Evolutionary conservation across 2,797 vertebrate genomes (phyloP).

Genomic region (Limnodromus scolopaceus): DNA sequence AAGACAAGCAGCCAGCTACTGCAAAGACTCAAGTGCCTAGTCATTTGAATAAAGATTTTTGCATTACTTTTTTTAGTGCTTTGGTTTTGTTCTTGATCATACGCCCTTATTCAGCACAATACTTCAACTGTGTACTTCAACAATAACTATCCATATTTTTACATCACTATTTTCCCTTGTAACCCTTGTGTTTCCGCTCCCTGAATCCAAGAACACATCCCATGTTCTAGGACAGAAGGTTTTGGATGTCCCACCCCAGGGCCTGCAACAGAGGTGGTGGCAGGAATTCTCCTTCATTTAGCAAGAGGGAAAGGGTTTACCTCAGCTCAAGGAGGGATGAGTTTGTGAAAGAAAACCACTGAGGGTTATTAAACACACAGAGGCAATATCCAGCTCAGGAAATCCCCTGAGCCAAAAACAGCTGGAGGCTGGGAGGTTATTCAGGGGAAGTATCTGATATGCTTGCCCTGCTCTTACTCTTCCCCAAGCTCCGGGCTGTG

Average conservation of each 20-base stretch:
- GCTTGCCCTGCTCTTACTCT: neutral
- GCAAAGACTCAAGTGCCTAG: neutral
- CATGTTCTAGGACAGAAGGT: neutral
- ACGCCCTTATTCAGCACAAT: neutral
- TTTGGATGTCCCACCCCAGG: accelerated
- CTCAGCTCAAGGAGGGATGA: neutral
- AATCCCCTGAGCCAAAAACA: neutral
- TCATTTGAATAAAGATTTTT: neutral
- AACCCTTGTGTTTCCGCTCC: neutral
- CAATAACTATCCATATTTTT: neutral
- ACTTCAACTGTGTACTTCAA: neutral
- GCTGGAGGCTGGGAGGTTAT: neutral
- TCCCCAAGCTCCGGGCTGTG: neutral
- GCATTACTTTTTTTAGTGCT: neutral
- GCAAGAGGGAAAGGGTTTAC: neutral
- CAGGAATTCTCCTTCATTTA: neutral
- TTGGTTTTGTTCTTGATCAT: neutral
- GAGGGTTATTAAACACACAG: neutral
- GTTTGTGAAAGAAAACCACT: neutral
- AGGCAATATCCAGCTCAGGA: neutral
- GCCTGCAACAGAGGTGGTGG: neutral
- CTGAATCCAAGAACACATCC: neutral
- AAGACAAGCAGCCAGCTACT: neutral
- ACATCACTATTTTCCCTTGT: neutral
- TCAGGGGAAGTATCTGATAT: neutral